Base-by-base conservation (phyloP, 1,140 invertebrate genomes). In the Conus betulinus region DNA sequence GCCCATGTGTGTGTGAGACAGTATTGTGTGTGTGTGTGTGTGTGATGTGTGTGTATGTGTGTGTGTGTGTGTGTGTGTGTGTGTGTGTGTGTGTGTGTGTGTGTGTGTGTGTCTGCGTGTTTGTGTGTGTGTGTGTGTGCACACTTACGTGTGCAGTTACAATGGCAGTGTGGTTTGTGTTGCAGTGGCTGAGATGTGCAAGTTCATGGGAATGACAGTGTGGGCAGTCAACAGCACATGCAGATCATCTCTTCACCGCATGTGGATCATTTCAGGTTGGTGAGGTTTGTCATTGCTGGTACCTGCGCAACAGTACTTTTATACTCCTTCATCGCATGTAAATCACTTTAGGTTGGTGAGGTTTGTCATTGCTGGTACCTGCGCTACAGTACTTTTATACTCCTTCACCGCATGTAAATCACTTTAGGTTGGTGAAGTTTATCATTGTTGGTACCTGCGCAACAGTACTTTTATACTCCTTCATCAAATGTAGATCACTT, bases 121-220 rank as follows among this genome's bases (percentile, higher is more conserved):
- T 13, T 79, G 78, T 79, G 78, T 79, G 78, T 79, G 78, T 79
- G 78, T 79, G 78, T 79, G 78, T 79, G 78, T 79, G 78, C 39
- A 27, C 39, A 27, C 39, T 13, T 39, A 7, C 39, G 78, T 79
- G 78, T 79, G 78, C 39, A 25, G 20, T 51, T 71, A 7, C 8
- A 20, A 23, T 71, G 8, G 7, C 15, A 15, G 67, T 82, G 15
- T 23, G 13, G 13, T 11, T 11, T 23, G 11, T 83, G 51, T 88
- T 84, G 11, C 82, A 90, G 89, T 91, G 85, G 88, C 89, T 23
- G 78, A 83, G 23, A 74, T 88, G n/a, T 91, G 88, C 88, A 86
- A 83, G 74, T 67, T 20, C 13, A 79, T 85, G 57, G 91, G 89
- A 25, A 89, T 90, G 87, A 87, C 17, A 27, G 89, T 90, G 20